Evolutionary conservation across 2,888 invertebrate genomes (phyloP).

Genomic region (Chymomyza amoena): DNA sequence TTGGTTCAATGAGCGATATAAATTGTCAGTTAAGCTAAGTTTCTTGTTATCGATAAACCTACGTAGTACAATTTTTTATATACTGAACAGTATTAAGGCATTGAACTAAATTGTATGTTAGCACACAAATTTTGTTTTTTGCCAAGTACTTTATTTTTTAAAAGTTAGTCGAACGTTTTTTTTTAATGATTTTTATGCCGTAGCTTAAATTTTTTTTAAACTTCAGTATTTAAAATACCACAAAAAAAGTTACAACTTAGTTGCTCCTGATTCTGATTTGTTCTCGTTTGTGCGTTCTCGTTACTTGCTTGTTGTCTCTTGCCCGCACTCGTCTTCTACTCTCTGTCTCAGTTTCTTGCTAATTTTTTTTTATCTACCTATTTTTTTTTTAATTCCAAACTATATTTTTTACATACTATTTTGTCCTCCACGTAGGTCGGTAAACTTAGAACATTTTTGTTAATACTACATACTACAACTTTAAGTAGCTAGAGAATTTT

Average conservation of each 20-base stretch:
- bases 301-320: neutral
- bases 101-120: neutral
- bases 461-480: neutral
- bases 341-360: neutral
- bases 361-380: neutral
- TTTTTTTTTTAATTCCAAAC: neutral
- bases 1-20: no score
- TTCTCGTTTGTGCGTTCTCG: conserved; percentile 2
- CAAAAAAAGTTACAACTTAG: neutral
- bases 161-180: neutral
- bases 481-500: conserved; percentile 2
- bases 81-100: neutral
- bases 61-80: neutral
- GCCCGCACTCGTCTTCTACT: neutral
- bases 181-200: neutral
- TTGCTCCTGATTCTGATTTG: neutral
- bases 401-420: neutral
- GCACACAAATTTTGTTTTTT: neutral
- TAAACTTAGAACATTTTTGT: neutral
- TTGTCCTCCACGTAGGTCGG: neutral
- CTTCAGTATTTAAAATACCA: neutral
- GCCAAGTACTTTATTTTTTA: neutral
- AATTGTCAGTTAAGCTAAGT: no score
- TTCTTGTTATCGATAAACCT: no score
- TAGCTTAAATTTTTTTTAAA: neutral